Evolutionary conservation across 2,113 vertebrate genomes (phyloP).

Genomic region (Anas platyrhynchos): DNA sequence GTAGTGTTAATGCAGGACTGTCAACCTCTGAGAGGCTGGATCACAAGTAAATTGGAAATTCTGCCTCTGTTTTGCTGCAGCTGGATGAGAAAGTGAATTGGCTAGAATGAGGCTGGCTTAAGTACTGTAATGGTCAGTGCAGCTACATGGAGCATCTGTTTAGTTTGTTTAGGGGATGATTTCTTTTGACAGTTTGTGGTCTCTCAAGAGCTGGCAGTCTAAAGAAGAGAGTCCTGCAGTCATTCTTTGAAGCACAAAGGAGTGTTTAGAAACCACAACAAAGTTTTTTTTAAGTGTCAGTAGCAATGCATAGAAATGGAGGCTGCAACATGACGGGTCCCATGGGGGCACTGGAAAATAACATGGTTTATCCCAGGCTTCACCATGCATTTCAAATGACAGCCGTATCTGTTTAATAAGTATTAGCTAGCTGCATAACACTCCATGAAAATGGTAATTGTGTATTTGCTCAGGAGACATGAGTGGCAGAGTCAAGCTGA

Average conservation of each 20-base stretch:
- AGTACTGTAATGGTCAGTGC: not conserved
- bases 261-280: not conserved
- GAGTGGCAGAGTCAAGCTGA: slow-evolving; percentile 31
- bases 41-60: not conserved
- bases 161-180: not conserved
- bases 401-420: not conserved
- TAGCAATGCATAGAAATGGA: not conserved
- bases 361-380: not conserved
- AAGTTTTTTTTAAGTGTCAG: not conserved
- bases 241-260: not conserved
- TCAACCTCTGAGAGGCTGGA: not conserved
- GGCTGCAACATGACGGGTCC: not conserved
- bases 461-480: slow-evolving; percentile 47
- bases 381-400: not conserved
- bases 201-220: slow-evolving; percentile 7
- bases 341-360: not conserved
- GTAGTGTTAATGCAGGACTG: not conserved
- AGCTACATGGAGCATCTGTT: not conserved
- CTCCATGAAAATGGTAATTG: slow-evolving; percentile 15
- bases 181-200: not conserved
- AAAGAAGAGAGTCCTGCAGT: not conserved
- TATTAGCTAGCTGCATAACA: slow-evolving; percentile 39
- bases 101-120: not conserved
- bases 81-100: not conserved
- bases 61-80: not conserved